Conservation (phyloP, 2,888 invertebrate species). For the Orthosia cruda region DNA sequence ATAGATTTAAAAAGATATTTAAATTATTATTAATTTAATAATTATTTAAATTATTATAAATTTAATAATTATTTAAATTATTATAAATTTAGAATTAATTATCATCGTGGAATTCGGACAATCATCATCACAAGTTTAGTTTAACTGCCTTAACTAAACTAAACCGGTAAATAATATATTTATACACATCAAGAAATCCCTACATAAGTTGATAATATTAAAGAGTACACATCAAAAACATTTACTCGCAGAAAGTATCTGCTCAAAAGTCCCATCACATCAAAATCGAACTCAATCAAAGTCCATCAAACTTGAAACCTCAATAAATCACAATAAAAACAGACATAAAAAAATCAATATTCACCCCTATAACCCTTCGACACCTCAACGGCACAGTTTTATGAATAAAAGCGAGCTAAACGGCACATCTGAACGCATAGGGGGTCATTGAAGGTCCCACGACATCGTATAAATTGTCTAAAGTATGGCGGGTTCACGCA, state of each 20-base stretch:
- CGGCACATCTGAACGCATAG: slow-evolving; percentile 21
- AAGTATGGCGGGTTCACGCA: slow-evolving; percentile 50
- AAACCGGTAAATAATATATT: no score
- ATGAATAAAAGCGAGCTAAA: slow-evolving; percentile 57
- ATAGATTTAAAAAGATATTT: no score
- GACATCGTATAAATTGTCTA: slow-evolving; percentile 45
- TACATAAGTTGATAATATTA: no score
- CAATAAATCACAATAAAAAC: slow-evolving; percentile 24
- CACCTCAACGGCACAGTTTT: slow-evolving; percentile 45
- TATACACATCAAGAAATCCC: no score
- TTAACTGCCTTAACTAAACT: no score
- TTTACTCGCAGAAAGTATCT: neutral
- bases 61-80: no score
- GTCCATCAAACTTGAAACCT: neutral
- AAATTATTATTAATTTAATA: no score
- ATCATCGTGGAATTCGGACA: no score
- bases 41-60: no score
- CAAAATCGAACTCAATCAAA: neutral
- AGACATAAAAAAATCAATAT: slow-evolving; percentile 25
- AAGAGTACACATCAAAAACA: no score
- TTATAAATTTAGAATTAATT: no score
- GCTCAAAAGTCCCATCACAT: neutral
- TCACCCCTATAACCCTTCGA: neutral
- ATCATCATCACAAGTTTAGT: no score
- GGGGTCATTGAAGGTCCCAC: slow-evolving; percentile 17